Base-by-base conservation (phyloP, 2,113 vertebrate species). In the Ammospiza nelsoni region DNA sequence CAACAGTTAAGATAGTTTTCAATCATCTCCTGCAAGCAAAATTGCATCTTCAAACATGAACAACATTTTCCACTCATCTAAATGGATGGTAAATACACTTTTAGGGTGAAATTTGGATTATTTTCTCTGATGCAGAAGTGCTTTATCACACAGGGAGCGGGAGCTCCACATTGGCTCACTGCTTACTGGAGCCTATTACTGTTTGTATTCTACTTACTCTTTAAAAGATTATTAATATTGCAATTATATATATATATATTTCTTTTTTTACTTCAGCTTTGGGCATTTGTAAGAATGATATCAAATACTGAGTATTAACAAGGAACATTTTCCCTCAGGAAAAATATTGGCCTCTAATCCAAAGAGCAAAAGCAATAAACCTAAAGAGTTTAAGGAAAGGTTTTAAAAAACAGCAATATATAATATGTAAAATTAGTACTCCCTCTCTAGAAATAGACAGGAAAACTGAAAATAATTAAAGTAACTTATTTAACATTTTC, bases 401-500 rank as follows among this genome's bases (percentile, higher is more conserved):
- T 94, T 94, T 94, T 83, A 68, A 54, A 94, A 74, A 69, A 61
- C 41, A 88, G 74, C 52, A 96, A 95, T 91, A 92, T 18, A 24
- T 89, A 95, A 75, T 48, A 96, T n/a, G 93, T 89, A 95, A 97
- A 98, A 97, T 95, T 83, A 97, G 96, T 96, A 93, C 16, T 43
- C 55, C 79, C 69, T 96, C 72, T 94, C 96, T 92, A 96, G 82
- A 92, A 95, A 87, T 92, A 96, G 82, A 85, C 67, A 96, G 73
- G 31, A 91, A 95, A 86, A 19, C 79, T 66, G 84, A 77, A 94
- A 96, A 74, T 57, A 93, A 96, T 66, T 89, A 37, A 88, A 93
- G 62, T 82, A 96, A 96, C 95, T 96, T 55, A 96, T 86, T 97
- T 91, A 98, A 94, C 91, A 96, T 96, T 93, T 96, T 97, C 92